Evolutionary conservation across 2,797 vertebrate genomes (phyloP).

Genomic region (Epinephelus malabaricus): DNA sequence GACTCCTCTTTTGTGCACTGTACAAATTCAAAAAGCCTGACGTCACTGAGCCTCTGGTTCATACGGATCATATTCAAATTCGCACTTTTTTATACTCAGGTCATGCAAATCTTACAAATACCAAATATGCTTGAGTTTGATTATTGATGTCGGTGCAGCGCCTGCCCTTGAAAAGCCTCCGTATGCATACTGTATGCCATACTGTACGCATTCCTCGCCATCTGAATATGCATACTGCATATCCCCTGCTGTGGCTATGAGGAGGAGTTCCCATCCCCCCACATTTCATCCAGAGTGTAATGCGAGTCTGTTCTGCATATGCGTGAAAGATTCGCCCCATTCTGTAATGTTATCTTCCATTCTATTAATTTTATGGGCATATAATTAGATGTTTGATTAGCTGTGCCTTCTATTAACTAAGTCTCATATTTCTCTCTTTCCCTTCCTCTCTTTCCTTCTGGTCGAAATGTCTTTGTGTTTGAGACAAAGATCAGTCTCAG

Average conservation of each 20-base stretch:
- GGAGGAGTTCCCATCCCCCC: slow-evolving; percentile 72
- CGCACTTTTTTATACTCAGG: slow-evolving; percentile 16
- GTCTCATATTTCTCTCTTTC: slow-evolving; percentile 42
- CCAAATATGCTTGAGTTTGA: not conserved
- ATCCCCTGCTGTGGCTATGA: slow-evolving; percentile 61
- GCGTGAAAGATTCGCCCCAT: slow-evolving; percentile 59
- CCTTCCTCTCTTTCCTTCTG: slow-evolving; percentile 11
- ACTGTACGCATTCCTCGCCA: slow-evolving; percentile 50
- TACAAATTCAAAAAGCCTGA: slow-evolving; percentile 4
- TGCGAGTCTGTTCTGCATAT: slow-evolving; percentile 60
- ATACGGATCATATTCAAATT: slow-evolving; percentile 30
- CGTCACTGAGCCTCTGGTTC: slow-evolving; percentile 10
- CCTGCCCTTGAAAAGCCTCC: slow-evolving; percentile 61
- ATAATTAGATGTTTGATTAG: slow-evolving; percentile 73
- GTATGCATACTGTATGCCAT: slow-evolving; percentile 41
- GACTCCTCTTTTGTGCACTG: slow-evolving; percentile 18
- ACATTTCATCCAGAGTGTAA: slow-evolving; percentile 60
- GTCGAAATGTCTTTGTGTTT: slow-evolving; percentile 40
- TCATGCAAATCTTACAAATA: slow-evolving; percentile 16
- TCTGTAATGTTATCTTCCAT: slow-evolving; percentile 56
- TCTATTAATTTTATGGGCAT: slow-evolving; percentile 54
- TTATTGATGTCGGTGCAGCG: slow-evolving; percentile 4
- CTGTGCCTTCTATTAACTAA: slow-evolving; percentile 51
- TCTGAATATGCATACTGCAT: slow-evolving; percentile 63
- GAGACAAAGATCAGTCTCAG: slow-evolving; percentile 23